phyloP scores from a whole-genome alignment of 2,888 invertebrate species.

The Rhagium mordax region DNA sequence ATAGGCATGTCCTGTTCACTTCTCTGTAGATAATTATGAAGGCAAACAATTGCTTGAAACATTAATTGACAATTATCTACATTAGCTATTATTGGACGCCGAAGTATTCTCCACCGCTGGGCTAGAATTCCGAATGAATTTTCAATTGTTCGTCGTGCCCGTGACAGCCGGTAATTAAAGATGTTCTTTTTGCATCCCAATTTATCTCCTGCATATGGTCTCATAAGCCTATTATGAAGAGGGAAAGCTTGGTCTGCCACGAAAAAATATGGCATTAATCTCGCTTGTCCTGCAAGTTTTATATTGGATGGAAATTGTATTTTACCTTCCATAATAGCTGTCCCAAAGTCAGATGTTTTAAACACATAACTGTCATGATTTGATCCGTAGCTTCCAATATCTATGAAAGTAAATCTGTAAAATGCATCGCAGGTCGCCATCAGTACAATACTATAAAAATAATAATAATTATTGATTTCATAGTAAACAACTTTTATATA shows the following conservation, averaged over 20 bases:
- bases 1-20: no score
- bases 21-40: no score
- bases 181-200: slow-evolving; percentile 7
- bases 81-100: no score
- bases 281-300: slow-evolving; percentile 5
- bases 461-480: no score
- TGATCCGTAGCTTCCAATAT: slow-evolving; percentile 59
- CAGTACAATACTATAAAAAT: slow-evolving; percentile 49
- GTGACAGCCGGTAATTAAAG: no score
- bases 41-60: no score
- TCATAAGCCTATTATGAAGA: slow-evolving; percentile 31
- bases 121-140: no score
- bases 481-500: no score
- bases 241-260: slow-evolving; percentile 39
- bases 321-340: slow-evolving; percentile 24
- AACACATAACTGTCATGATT: slow-evolving; percentile 58
- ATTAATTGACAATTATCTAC: no score
- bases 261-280: slow-evolving; percentile 22
- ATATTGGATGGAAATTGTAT: slow-evolving; percentile 27
- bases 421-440: slow-evolving; percentile 58
- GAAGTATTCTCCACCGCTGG: no score
- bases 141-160: no score
- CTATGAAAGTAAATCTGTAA: slow-evolving; percentile 58
- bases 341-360: slow-evolving; percentile 32
- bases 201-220: slow-evolving; percentile 34